A percentile compares a stretch with the other conserved stretches of the same genome.
Conservation (phyloP, 2,888 invertebrate genomes). For the Megalurothrips usitatus region DNA sequence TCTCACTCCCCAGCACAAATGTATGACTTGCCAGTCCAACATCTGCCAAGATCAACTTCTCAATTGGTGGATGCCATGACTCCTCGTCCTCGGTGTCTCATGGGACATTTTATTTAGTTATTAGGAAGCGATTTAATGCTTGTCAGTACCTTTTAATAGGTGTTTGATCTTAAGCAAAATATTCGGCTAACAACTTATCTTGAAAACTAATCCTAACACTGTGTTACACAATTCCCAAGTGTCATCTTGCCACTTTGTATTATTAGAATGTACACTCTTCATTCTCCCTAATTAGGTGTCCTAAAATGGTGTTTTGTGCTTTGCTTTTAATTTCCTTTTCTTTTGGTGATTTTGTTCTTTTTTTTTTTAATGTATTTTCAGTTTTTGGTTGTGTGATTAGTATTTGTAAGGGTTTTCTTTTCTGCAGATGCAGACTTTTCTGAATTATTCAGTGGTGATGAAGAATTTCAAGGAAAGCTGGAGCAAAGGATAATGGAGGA, state of each 20-base stretch:
- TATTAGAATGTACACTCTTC: background rate
- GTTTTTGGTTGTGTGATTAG: too few species aligned
- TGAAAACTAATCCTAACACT: too few species aligned
- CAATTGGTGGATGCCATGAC: slow-evolving; percentile 3
- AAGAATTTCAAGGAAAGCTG: background rate
- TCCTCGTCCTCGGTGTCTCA: background rate
- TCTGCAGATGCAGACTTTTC: background rate
- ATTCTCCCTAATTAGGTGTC: background rate
- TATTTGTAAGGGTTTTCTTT: background rate
- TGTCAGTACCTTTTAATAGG: background rate
- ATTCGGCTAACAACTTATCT: too few species aligned
- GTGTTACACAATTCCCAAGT: background rate
- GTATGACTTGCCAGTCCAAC: background rate
- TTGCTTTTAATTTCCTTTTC: too few species aligned
- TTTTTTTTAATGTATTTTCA: background rate
- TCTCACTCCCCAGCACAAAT: background rate
- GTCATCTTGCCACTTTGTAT: background rate
- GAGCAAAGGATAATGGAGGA: background rate
- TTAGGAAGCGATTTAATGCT: background rate
- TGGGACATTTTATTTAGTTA: slow-evolving; percentile 14
- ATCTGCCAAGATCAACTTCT: slow-evolving; percentile 9
- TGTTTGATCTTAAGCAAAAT: background rate
- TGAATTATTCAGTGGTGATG: slow-evolving; percentile 1
- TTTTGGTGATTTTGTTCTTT: background rate
- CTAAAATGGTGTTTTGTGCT: background rate